These are phyloP conservation scores for Solenopsis fugax DNA, from an alignment of 1,140 invertebrate species.

Conservation along the genomic window DNA sequence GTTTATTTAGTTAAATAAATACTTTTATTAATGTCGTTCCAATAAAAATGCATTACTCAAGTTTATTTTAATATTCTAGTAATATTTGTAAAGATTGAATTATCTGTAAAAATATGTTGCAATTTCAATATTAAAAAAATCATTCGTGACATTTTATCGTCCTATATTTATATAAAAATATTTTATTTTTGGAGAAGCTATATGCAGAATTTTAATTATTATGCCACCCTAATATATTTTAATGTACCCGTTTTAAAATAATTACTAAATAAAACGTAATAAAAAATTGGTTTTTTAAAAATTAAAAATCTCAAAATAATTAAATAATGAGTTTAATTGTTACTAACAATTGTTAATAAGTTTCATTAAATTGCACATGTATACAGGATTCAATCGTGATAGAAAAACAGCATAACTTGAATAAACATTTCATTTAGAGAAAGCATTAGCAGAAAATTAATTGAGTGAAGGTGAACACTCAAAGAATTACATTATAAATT, in stretches of 20 bases:
- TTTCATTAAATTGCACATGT: neutral
- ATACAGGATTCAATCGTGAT: neutral
- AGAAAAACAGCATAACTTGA: neutral
- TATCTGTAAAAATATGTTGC: neutral
- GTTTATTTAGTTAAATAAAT: constrained; percentile 2
- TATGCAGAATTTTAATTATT: neutral
- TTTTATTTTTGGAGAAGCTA: neutral
- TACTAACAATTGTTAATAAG: neutral
- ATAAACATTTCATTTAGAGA: neutral
- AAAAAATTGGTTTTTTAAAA: neutral
- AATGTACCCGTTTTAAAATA: neutral
- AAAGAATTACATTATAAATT: constrained; percentile 12
- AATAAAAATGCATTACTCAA: neutral
- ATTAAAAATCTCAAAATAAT: neutral
- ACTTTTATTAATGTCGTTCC: neutral
- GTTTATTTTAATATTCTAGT: neutral
- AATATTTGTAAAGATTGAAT: neutral
- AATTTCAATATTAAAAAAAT: neutral
- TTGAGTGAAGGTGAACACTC: constrained; percentile 72
- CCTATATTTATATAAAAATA: neutral
- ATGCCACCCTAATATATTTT: neutral
- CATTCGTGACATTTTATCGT: neutral
- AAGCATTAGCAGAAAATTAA: constrained; percentile 49
- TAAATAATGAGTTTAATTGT: neutral
- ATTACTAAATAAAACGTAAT: neutral